Evolutionary conservation across 2,888 invertebrate genomes (phyloP), one percentile per base, ranked within the genome.

Genomic region (Protonemura montana): DNA sequence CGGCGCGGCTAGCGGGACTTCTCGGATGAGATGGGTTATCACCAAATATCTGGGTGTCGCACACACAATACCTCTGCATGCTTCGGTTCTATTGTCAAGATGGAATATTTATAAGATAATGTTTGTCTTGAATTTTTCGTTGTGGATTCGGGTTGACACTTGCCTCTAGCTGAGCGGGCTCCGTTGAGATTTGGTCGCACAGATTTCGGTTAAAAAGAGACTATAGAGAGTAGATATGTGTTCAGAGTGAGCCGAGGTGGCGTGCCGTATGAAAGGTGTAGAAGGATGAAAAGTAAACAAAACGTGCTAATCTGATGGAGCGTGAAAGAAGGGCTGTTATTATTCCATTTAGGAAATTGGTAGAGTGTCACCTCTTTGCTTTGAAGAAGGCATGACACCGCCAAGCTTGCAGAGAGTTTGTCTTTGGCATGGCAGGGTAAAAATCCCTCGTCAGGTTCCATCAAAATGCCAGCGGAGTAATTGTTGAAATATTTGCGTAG

Each of bases 311-410:
- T 59, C 59, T 59, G 59, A 59, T 59, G 59, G 59, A 21, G 59
- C 59, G 59, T 59, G 59, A 59, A 59, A 59, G 59, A 59, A 59
- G 59, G 59, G 59, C 21, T 59, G 59, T 59, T 59, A 59, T 59
- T 59, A 59, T 59, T 59, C 59, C 59, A 59, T 59, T 59, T 59
- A 59, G 59, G 59, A 59, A 59, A 59, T 59, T 59, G 59, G 59
- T 59, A 59, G 59, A 59, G 59, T 59, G 59, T 59, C 59, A 59
- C 21, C 59, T 59, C 59, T 59, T 3, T 13, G 59, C 59, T 59
- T 59, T 59, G 59, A 59, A 59, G 21, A 21, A 21, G 59, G 59
- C 59, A 59, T 59, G 1, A 7, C 59, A 13, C 59, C 59, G 59
- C 7, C 59, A 59, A 59, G 21, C 59, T n/a, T 10, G 59, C 13